Conservation (phyloP, 2,113 vertebrate species). For the Myrmophylax atrothorax region DNA sequence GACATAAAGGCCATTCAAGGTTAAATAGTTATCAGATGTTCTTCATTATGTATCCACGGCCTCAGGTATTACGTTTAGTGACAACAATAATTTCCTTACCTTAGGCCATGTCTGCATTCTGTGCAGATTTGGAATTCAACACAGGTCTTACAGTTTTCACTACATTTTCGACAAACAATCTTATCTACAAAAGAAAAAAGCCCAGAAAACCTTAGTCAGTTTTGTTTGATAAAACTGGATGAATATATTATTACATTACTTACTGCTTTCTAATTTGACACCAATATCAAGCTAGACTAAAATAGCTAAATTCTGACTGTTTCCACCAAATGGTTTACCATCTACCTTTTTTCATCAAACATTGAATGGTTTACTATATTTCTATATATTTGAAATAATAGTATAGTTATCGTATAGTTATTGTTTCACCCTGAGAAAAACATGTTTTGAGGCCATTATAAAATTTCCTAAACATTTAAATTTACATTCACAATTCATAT, state of each 20-base stretch:
- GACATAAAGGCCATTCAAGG: background rate
- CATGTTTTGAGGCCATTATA: background rate
- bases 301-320: background rate
- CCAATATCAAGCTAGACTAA: background rate
- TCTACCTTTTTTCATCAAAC: background rate
- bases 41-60: background rate
- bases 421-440: background rate
- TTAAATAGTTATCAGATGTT: background rate
- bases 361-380: background rate
- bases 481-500: background rate
- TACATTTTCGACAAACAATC: constrained; percentile 89
- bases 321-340: background rate
- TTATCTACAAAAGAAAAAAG: constrained; percentile 78
- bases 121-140: constrained; percentile 85
- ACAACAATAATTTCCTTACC: constrained; percentile 77
- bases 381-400: background rate
- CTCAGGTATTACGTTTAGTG: background rate
- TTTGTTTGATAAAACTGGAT: background rate
- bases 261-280: background rate
- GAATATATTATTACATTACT: background rate
- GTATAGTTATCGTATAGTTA: background rate
- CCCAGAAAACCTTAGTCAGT: background rate
- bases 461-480: background rate
- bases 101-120: constrained; percentile 92
- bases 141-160: constrained; percentile 92